Evolutionary conservation across 2,113 vertebrate species (phyloP).

Genomic region (Hiodon tergisus): DNA sequence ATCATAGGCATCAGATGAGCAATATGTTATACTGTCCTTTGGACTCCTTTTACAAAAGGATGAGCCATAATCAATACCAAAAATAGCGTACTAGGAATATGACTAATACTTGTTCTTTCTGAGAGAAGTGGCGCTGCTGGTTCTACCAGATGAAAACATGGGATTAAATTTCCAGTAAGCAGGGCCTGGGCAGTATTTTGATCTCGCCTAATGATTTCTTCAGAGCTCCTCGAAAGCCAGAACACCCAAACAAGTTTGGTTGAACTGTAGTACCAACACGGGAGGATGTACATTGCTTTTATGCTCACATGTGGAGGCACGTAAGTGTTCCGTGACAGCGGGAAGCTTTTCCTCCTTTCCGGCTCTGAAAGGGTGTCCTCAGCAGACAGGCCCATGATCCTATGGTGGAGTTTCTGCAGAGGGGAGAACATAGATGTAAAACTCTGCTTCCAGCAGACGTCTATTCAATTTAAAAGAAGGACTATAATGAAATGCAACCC

Average conservation of each 20-base stretch:
- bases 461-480: neutral
- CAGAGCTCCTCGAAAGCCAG: neutral
- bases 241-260: neutral
- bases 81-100: conserved; percentile 21
- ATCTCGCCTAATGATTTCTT: conserved; percentile 18
- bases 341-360: conserved; percentile 46
- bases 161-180: conserved; percentile 16
- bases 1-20: conserved; percentile 66
- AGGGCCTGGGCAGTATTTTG: conserved; percentile 13
- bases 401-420: conserved; percentile 60
- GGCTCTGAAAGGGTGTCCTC: conserved; percentile 56
- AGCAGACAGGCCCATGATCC: conserved; percentile 58
- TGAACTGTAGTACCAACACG: too few relatives aligned
- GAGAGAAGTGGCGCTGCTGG: neutral
- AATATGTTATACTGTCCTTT: conserved; percentile 60
- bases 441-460: neutral
- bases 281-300: neutral
- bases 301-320: conserved; percentile 49
- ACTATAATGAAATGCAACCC: too few relatives aligned
- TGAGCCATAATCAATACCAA: conserved; percentile 65
- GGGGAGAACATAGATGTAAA: too few relatives aligned
- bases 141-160: conserved; percentile 2
- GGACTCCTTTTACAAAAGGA: conserved; percentile 65
- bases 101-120: conserved; percentile 12
- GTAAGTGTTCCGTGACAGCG: conserved; percentile 39